These are phyloP conservation scores for Helicorthomorpha holstii DNA, from an alignment of 1,140 invertebrate species.

Conservation along the genomic window DNA sequence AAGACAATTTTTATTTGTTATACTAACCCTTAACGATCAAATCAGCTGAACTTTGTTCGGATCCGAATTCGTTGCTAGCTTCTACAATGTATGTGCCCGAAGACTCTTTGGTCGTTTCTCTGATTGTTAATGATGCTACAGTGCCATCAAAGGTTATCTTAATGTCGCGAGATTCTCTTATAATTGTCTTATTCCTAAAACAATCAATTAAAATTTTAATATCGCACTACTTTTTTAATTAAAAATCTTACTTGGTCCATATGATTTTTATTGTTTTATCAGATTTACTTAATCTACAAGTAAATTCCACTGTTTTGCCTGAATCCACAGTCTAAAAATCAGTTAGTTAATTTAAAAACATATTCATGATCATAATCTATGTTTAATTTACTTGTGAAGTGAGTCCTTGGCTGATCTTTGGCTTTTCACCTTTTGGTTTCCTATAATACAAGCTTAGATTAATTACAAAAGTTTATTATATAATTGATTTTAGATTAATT, in stretches of 20 bases:
- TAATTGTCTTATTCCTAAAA: slow-evolving; percentile 43
- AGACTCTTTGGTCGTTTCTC: slow-evolving; percentile 44
- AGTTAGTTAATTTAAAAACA: no score
- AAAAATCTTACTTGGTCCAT: slow-evolving; percentile 54
- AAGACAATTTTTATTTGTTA: neutral
- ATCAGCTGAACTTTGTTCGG: slow-evolving; percentile 58
- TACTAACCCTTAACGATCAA: slow-evolving; percentile 43
- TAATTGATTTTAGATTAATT: no score
- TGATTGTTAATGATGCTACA: slow-evolving; percentile 52
- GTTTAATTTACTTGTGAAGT: slow-evolving; percentile 44
- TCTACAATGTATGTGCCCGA: slow-evolving; percentile 59
- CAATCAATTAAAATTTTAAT: slow-evolving; percentile 9
- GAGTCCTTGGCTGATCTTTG: slow-evolving; percentile 46
- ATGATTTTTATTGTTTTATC: slow-evolving; percentile 60
- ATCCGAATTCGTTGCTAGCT: slow-evolving; percentile 62
- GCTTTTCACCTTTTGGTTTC: slow-evolving; percentile 42
- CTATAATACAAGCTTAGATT: slow-evolving; percentile 6
- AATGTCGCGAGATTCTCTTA: slow-evolving; percentile 46
- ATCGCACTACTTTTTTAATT: neutral
- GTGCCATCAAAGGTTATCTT: slow-evolving; percentile 66
- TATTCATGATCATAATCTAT: no score
- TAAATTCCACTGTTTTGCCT: slow-evolving; percentile 58
- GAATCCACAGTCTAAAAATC: slow-evolving; percentile 42
- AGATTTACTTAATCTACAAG: slow-evolving; percentile 45
- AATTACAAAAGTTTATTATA: no score